These are phyloP conservation scores for Eremobia ochroleuca DNA, from an alignment of 2,888 invertebrate species.

Conservation along the genomic window DNA sequence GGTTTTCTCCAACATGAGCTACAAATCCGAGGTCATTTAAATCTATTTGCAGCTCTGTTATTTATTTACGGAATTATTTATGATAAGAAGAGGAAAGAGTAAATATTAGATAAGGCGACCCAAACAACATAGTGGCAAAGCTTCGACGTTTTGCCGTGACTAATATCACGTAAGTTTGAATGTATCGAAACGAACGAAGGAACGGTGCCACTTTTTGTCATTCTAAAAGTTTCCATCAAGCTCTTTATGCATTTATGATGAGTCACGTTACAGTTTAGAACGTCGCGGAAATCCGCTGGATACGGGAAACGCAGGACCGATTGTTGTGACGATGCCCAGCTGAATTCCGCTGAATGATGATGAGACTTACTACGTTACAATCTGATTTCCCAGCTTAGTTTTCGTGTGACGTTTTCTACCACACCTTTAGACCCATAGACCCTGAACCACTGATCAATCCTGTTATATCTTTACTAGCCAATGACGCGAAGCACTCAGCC, in stretches of 20 bases:
- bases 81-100: slow-evolving; percentile 3
- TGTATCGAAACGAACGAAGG: slow-evolving; percentile 4
- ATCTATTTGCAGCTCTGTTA: slow-evolving; percentile 30
- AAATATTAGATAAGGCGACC: slow-evolving; percentile 23
- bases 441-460: background rate
- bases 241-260: background rate
- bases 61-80: slow-evolving; percentile 10
- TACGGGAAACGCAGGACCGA: background rate
- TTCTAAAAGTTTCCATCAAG: background rate
- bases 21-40: slow-evolving; percentile 7
- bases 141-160: background rate
- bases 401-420: background rate
- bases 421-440: background rate
- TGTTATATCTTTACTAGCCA: slow-evolving; percentile 73
- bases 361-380: background rate
- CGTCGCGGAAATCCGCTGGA: no score
- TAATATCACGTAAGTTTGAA: background rate
- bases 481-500: slow-evolving; percentile 86
- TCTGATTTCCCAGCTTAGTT: background rate
- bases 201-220: background rate
- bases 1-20: slow-evolving; percentile 4
- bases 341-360: background rate
- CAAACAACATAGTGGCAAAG: background rate
- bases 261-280: background rate
- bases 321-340: background rate